A percentile compares a stretch with the other conserved stretches of the same genome.
phyloP scores from a whole-genome alignment of 2,888 invertebrate species.

The Latheticus oryzae region DNA sequence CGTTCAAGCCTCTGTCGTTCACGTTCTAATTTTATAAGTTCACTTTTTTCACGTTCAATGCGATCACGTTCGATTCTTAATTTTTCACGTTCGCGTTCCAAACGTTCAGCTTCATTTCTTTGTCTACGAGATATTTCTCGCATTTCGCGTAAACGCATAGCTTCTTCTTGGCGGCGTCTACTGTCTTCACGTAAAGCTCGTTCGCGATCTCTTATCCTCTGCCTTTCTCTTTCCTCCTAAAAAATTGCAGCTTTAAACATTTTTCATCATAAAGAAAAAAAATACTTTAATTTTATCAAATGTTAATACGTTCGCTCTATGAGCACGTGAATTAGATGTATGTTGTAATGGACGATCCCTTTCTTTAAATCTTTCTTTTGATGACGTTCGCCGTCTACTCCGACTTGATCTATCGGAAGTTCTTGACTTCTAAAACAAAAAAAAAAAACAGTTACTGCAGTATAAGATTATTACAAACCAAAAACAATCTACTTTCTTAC shows the following conservation, averaged over 20 bases:
- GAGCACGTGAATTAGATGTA: conserved; percentile 43
- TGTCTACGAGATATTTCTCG: conserved; percentile 76
- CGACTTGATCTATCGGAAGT: conserved; percentile 32
- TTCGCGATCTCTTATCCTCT: conserved; percentile 81
- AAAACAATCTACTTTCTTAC: too few species aligned
- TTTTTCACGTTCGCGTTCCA: conserved; percentile 85
- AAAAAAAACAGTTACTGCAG: conserved; percentile 47
- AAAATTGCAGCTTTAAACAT: conserved; percentile 28
- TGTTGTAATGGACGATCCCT: conserved; percentile 12
- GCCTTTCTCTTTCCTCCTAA: conserved; percentile 80
- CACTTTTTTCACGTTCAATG: conserved; percentile 89
- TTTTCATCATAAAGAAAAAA: background rate
- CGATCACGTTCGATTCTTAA: conserved; percentile 86
- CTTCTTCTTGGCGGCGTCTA: conserved; percentile 82
- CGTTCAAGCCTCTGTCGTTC: conserved; percentile 78
- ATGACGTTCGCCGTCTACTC: conserved; percentile 34
- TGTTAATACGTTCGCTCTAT: conserved; percentile 73
- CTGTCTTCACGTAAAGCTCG: conserved; percentile 84
- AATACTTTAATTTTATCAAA: conserved; percentile 83
- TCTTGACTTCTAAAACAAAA: conserved; percentile 52
- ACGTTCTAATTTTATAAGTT: conserved; percentile 83
- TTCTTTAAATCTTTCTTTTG: conserved; percentile 30
- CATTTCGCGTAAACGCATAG: conserved; percentile 80
- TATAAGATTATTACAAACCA: too few species aligned
- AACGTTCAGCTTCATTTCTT: conserved; percentile 84